A percentile compares a stretch with the other conserved stretches of the same genome.
These are phyloP conservation scores for Oreochromis mossambicus DNA, from an alignment of 2,797 vertebrate genomes.

Conservation along the genomic window DNA sequence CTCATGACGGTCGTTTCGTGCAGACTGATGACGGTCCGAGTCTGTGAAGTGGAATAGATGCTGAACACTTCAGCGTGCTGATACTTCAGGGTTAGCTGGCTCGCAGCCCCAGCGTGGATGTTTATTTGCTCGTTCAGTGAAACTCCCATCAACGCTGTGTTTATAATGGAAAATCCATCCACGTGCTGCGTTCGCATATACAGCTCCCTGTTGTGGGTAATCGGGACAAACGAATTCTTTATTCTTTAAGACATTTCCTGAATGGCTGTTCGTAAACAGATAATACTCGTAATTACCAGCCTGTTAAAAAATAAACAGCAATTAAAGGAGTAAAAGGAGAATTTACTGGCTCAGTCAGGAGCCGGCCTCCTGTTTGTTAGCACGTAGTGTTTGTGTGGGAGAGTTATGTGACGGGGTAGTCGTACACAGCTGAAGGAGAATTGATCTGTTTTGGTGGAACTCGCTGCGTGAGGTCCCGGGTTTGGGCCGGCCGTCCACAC, in stretches of 20 bases:
- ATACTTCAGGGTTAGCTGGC: not conserved
- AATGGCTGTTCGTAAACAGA: not conserved
- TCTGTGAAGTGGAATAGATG: not conserved
- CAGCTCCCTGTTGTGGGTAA: not conserved
- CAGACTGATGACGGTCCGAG: fast-evolving
- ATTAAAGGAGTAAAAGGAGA: not conserved
- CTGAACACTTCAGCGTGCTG: not conserved
- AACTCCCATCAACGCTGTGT: not conserved
- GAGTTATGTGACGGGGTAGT: not conserved
- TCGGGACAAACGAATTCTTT: not conserved
- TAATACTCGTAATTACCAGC: not conserved
- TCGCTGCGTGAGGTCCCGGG: not conserved
- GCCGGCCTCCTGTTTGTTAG: not conserved
- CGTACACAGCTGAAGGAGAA: not conserved
- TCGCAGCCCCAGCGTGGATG: not conserved
- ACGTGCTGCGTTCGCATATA: not conserved
- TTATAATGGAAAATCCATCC: not conserved
- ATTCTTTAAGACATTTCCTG: not conserved
- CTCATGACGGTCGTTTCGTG: not conserved
- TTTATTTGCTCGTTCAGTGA: not conserved
- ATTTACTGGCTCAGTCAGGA: not conserved
- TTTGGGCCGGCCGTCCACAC: not conserved
- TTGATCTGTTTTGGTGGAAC: not conserved
- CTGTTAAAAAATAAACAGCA: not conserved
- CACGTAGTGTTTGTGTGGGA: not conserved